phyloP scores from a whole-genome alignment of 2,888 invertebrate genomes.

The Leuctra nigra region DNA sequence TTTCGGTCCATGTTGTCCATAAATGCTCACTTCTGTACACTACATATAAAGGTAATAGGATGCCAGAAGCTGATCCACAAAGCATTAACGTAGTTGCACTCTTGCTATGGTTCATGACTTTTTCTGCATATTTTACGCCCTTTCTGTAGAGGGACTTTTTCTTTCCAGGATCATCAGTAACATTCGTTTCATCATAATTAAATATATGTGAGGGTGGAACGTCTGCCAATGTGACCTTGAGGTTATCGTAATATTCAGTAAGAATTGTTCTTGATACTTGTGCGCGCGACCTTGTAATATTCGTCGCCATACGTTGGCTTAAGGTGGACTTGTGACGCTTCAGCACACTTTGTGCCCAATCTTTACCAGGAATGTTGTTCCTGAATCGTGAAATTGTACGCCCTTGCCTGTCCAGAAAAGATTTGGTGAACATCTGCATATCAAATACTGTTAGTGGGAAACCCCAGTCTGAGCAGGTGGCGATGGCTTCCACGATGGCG shows the following conservation, averaged over 20 bases:
- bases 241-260: background rate
- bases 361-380: conserved; percentile 8
- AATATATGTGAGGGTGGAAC: conserved; percentile 7
- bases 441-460: conserved; percentile 1
- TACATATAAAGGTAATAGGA: conserved; percentile 32
- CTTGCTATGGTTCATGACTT: conserved; percentile 30
- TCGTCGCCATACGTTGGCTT: background rate
- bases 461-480: conserved; percentile 1
- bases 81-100: conserved; percentile 30
- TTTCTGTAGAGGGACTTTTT: conserved; percentile 27
- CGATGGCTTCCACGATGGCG: background rate
- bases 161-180: conserved; percentile 26
- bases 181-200: conserved; percentile 14
- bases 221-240: background rate
- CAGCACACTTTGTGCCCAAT: conserved; percentile 6
- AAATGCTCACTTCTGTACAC: conserved; percentile 28
- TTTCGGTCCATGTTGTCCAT: conserved; percentile 27
- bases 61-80: conserved; percentile 32
- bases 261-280: background rate
- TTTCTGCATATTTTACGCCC: conserved; percentile 31
- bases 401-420: background rate
- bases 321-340: background rate
- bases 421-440: conserved; percentile 2
- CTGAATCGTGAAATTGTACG: background rate
- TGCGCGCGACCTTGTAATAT: background rate